Conservation (phyloP, 2,797 vertebrate genomes). For the Manis crassicaudata region DNA sequence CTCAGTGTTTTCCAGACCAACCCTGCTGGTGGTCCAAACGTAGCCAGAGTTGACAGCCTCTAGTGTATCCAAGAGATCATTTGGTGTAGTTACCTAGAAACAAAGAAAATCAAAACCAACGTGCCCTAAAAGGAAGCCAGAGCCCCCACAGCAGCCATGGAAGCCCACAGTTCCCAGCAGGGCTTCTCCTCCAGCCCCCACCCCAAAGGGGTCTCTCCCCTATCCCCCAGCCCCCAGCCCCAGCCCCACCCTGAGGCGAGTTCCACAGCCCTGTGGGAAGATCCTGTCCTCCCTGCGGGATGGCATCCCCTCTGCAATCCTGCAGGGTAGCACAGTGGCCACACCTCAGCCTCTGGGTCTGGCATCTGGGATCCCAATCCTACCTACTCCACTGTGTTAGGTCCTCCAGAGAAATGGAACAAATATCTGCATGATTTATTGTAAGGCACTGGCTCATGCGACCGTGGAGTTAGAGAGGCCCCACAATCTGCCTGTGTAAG, state of each 20-base stretch:
- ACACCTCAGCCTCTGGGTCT: background rate
- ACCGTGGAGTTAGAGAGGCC: accelerated
- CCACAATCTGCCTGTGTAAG: accelerated
- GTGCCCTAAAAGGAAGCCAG: background rate
- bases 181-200: accelerated
- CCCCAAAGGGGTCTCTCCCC: too few relatives aligned
- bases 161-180: background rate
- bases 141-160: accelerated
- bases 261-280: accelerated
- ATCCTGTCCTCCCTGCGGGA: accelerated
- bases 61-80: too few relatives aligned
- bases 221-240: accelerated
- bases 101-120: background rate
- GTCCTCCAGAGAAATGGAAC: background rate
- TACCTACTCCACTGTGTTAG: too few relatives aligned
- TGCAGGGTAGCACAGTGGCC: accelerated
- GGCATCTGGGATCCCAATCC: background rate
- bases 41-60: background rate
- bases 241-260: accelerated
- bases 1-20: accelerated
- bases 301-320: too few relatives aligned
- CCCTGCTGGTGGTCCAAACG: background rate
- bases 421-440: background rate
- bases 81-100: background rate
- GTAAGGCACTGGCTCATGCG: accelerated